Conservation (phyloP, 1,140 invertebrate species). For the Periplaneta americana region DNA sequence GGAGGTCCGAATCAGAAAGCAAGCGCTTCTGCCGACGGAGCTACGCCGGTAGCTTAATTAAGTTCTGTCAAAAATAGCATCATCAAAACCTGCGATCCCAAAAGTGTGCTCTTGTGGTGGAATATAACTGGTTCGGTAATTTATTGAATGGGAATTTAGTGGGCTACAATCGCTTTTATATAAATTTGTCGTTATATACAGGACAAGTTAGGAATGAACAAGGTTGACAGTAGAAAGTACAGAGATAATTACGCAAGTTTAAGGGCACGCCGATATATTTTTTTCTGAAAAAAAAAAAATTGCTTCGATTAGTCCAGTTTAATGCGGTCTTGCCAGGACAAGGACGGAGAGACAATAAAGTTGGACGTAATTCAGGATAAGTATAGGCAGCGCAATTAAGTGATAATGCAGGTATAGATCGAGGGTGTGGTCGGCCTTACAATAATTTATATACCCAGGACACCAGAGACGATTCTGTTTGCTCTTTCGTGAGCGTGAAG, state of each 20-base stretch:
- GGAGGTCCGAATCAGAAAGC: too few species aligned
- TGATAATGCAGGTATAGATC: not conserved
- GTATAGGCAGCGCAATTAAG: not conserved
- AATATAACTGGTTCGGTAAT: too few species aligned
- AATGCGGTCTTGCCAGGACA: not conserved
- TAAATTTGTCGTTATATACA: too few species aligned
- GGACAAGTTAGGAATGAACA: too few species aligned
- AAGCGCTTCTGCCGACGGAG: too few species aligned
- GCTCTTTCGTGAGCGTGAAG: not conserved
- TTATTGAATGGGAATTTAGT: too few species aligned
- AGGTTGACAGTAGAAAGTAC: not conserved
- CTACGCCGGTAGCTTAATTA: too few species aligned
- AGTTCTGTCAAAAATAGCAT: too few species aligned
- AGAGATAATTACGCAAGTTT: not conserved
- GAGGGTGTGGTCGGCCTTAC: not conserved
- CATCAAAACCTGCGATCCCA: too few species aligned
- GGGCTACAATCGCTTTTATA: too few species aligned
- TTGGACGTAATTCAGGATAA: not conserved
- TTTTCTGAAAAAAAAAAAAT: too few species aligned
- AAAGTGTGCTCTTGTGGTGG: too few species aligned
- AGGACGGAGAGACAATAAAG: not conserved
- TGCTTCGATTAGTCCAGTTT: not conserved
- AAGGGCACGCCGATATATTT: not conserved
- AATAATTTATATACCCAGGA: not conserved
- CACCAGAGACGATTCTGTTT: not conserved